Evolutionary conservation across 2,888 invertebrate species (phyloP), one percentile per base, ranked within the genome.

Genomic region (Agrotis exclamationis): DNA sequence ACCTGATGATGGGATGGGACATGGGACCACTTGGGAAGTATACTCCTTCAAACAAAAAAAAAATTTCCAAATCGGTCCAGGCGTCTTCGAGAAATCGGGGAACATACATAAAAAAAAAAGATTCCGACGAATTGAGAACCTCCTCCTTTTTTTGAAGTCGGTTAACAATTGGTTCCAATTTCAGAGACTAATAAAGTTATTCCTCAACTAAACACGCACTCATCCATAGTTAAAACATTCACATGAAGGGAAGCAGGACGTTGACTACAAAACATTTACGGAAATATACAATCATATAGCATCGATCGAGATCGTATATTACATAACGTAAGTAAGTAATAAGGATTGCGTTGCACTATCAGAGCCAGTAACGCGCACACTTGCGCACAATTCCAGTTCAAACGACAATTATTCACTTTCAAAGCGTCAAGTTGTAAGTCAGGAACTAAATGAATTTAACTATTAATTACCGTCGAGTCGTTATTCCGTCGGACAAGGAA

Each of bases 401-500:
- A 66, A 73, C 63, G 33, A 70, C 71, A 70, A 81, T 84, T 81
- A 82, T 81, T 84, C 71, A 83, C 76, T 85, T 77, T 80, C 76
- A 81, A 82, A 84, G 68, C 76, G 79, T 78, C 77, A 77, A 79
- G 66, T 75, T 71, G 72, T 81, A 76, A 85, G 80, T 82, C 83
- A 88, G 87, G 87, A 87, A 86, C 88, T 87, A 86, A 86, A 84
- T 82, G 74, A 83, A 82, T 85, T 82, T 85, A 82, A 86, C 87
- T 86, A 89, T 89, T 88, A 88, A 89, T 87, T 85, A 86, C 86
- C 82, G 76, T 81, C 86, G 82, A 85, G 85, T 86, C 84, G 86
- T 85, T 81, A 88, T 88, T 88, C 85, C 83, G 85, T 88, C 88
- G 88, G 91, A 93, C 91, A 87, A 93, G 92, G 92, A 93, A 93